Evolutionary conservation across 2,113 vertebrate species (phyloP).

Genomic region (Amblyopsis rosae): DNA sequence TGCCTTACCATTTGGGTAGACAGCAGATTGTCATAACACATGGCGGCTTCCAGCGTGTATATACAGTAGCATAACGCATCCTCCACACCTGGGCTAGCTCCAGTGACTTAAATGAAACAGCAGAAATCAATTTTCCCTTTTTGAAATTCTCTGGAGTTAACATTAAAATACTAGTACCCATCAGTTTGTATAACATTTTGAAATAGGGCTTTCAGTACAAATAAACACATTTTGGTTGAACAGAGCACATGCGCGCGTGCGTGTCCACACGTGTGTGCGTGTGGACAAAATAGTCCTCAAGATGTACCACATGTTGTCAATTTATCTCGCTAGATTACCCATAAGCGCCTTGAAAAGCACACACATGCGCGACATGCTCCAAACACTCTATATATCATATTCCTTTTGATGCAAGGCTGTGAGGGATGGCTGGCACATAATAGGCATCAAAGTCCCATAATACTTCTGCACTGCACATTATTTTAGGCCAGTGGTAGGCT

Average conservation of each 20-base stretch:
- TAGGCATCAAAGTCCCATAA: conserved; percentile 51
- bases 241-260: neutral
- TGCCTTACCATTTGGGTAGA: too few species aligned
- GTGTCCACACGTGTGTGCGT: neutral
- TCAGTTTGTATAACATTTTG: too few species aligned
- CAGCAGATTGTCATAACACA: too few species aligned
- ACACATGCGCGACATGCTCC: conserved; percentile 50
- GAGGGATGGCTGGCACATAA: conserved; percentile 38
- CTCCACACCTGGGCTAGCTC: too few species aligned
- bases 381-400: conserved; percentile 40
- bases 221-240: too few species aligned
- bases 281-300: conserved; percentile 14
- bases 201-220: too few species aligned
- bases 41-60: too few species aligned
- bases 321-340: conserved; percentile 45
- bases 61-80: too few species aligned
- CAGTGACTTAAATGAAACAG: too few species aligned
- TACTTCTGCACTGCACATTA: conserved; percentile 12
- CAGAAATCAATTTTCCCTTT: too few species aligned
- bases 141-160: too few species aligned
- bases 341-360: conserved; percentile 23
- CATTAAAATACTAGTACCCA: too few species aligned
- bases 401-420: conserved; percentile 49
- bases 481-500: neutral
- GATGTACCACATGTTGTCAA: conserved; percentile 47